Base-by-base conservation (phyloP, 1,140 invertebrate species). In the Drosophila kurseongensis region DNA sequence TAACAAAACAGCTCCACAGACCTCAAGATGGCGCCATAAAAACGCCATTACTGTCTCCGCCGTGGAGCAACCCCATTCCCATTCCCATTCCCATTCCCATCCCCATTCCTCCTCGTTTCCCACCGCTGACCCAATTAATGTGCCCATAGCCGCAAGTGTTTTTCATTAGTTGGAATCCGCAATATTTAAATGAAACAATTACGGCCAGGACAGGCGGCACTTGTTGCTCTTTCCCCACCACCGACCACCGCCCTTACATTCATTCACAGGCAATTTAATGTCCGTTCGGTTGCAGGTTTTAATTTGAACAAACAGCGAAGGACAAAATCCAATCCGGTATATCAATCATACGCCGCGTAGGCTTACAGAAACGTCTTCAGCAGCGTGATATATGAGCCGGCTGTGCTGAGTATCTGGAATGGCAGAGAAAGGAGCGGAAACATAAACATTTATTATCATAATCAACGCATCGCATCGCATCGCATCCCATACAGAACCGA, bases 301-400 rank as follows among this genome's bases (percentile, higher is more conserved):
- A 71, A 78, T 78, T 78, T 78, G 50, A 73, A 78, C 69, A 76
- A 78, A 62, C 65, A 69, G 16, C 36, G 9, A 48, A 62, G 42
- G 45, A 62, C 36, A 52, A 51, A 54, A 59, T 50, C 52, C 74
- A 59, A 68, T 57, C 44, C 57, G 62, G 66, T 29, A 78, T 75
- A 88, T 89, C 80, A 89, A 84, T 89, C 83, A 89, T 88, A 80
- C 84, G 84, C 57, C 67, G 48, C 73, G 4, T 78, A 45, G 80
- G 84, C 76, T 89, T 78, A 92, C 29, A 92, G 61, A 54, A 92
- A 92, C 52, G 90, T 91, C 73, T 92, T 91, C 47, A 92, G 40
- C 45, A 92, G 58, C 6, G 91, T 78, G 65, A 92, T 92, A 78
- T 91, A 92, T 56, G 91, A 92, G 65, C 91, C 91, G 61, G 90